Evolutionary conservation across 2,113 vertebrate species (phyloP).

Genomic region (Paedocypris sp.): DNA sequence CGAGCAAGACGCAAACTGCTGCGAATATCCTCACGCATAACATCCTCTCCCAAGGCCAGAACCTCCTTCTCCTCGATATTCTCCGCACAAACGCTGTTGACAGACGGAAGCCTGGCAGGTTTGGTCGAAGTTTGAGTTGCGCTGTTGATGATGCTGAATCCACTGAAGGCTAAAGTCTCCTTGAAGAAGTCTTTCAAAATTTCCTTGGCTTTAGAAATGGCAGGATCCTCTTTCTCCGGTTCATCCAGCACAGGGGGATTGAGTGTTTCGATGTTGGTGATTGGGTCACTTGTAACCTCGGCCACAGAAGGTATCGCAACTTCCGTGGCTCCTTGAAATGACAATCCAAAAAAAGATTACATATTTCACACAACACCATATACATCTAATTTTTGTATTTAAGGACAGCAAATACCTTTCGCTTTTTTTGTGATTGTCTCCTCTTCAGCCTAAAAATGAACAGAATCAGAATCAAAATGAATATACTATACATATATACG

Average conservation of each 20-base stretch:
- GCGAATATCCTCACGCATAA: constrained; percentile 80
- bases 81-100: constrained; percentile 52
- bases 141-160: constrained; percentile 74
- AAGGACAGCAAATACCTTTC: constrained; percentile 64
- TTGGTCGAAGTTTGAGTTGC: constrained; percentile 58
- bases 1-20: constrained; percentile 69
- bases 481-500: not conserved
- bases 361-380: not conserved
- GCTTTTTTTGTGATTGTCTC: constrained; percentile 80
- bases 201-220: constrained; percentile 57
- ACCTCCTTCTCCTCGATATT: constrained; percentile 81
- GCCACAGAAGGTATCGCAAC: constrained; percentile 7
- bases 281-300: not conserved
- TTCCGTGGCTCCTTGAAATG: not conserved
- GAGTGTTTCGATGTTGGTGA: constrained; percentile 28
- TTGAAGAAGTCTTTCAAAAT: constrained; percentile 64
- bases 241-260: constrained; percentile 31
- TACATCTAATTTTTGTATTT: not conserved
- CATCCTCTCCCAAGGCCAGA: constrained; percentile 79
- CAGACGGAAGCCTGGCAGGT: constrained; percentile 56
- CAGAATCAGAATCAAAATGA: not conserved
- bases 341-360: not conserved
- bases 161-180: constrained; percentile 72
- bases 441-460: constrained; percentile 68
- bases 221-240: constrained; percentile 42